Percentiles rank a stretch among this genome's conserved stretches.
These are phyloP conservation scores for Stylophora pistillata DNA, from an alignment of 64 coral and sea anemone genomes.

Conservation along the genomic window DNA sequence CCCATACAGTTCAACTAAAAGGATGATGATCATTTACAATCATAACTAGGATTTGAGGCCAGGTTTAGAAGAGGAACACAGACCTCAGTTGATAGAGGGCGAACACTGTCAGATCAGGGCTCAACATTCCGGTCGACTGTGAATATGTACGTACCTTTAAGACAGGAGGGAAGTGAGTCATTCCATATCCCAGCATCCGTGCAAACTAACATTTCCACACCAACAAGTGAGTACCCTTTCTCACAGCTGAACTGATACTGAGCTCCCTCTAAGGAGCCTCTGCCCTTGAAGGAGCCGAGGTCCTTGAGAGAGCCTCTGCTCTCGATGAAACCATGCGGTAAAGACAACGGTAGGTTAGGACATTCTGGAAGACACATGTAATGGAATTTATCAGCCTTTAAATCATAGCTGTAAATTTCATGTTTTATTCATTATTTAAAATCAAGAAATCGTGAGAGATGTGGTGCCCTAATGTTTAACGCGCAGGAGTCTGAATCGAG, in stretches of 20 bases:
- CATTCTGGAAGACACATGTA: neutral
- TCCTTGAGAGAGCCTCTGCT: neutral
- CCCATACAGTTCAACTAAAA: too few relatives aligned
- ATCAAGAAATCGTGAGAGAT: too few relatives aligned
- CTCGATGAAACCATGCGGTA: conserved; percentile 19
- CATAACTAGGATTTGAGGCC: too few relatives aligned
- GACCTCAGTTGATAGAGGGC: too few relatives aligned
- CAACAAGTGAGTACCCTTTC: conserved; percentile 13
- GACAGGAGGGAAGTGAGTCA: neutral
- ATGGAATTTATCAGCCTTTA: too few relatives aligned
- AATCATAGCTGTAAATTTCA: neutral
- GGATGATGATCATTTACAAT: too few relatives aligned
- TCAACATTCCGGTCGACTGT: too few relatives aligned
- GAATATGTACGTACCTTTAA: neutral
- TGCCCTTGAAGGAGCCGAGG: neutral
- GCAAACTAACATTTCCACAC: neutral
- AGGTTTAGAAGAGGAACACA: too few relatives aligned
- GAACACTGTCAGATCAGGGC: too few relatives aligned
- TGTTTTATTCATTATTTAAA: too few relatives aligned
- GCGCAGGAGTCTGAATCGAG: too few relatives aligned
- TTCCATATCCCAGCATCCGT: conserved; percentile 13
- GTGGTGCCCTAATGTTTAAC: too few relatives aligned
- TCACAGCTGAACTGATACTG: neutral
- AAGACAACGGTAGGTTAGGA: neutral
- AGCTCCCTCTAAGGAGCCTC: conserved; percentile 5